These are phyloP conservation scores for Pantherophis alleghaniensis DNA, from an alignment of 2,797 vertebrate genomes.

Conservation along the genomic window DNA sequence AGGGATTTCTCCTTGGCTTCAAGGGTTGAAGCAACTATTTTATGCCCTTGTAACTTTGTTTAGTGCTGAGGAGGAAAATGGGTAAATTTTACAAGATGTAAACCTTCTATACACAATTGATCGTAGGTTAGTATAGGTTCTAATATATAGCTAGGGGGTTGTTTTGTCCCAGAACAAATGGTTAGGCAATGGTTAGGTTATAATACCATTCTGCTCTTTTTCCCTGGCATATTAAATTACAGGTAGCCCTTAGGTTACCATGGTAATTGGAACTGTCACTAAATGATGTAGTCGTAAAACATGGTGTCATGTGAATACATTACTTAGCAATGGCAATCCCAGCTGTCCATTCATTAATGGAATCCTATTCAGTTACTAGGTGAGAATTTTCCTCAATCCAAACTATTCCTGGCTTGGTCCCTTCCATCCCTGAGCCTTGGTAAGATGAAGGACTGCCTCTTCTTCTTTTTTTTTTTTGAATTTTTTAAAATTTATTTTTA, in stretches of 20 bases:
- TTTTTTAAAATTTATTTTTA: too few species aligned
- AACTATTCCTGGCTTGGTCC: background rate
- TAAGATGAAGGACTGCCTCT: background rate
- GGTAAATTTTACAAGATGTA: background rate
- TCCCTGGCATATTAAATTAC: slow-evolving; percentile 51
- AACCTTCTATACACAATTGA: background rate
- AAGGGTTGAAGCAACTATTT: background rate
- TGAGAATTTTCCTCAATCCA: background rate
- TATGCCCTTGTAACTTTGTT: background rate
- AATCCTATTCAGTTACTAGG: background rate
- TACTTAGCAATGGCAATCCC: background rate
- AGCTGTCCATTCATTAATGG: background rate
- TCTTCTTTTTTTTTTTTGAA: background rate
- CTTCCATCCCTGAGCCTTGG: background rate
- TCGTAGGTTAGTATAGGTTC: background rate
- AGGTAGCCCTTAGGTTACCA: background rate
- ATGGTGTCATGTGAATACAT: background rate
- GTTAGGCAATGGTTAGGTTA: slow-evolving; percentile 35
- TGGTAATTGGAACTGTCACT: background rate
- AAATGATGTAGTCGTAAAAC: background rate
- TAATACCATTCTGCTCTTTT: slow-evolving; percentile 54
- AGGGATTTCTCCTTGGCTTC: background rate
- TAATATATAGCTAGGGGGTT: slow-evolving; percentile 61
- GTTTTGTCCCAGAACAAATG: slow-evolving; percentile 50
- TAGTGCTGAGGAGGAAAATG: background rate